phyloP scores from a whole-genome alignment of 2,113 vertebrate species.

The Dendrocopos noguchii region DNA sequence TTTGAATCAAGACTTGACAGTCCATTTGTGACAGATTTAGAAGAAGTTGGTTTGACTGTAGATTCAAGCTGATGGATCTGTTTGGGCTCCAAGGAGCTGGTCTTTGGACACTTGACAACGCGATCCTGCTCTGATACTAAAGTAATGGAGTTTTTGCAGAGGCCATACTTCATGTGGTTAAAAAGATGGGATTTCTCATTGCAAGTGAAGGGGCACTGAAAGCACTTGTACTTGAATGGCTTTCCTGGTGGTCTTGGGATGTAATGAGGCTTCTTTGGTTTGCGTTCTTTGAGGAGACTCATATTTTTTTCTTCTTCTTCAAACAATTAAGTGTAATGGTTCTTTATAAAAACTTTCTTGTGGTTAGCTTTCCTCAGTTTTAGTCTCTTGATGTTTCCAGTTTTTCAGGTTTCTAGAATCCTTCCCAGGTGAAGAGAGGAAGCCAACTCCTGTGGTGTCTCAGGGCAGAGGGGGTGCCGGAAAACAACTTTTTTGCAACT shows the following conservation, averaged over 20 bases:
- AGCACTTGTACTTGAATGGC: constrained; percentile 98
- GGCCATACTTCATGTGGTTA: constrained; percentile 98
- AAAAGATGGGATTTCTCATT: constrained; percentile 98
- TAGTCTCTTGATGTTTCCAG: constrained; percentile 23
- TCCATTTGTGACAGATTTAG: constrained; percentile 51
- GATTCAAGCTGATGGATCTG: constrained; percentile 63
- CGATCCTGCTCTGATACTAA: constrained; percentile 89
- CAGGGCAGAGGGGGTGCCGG: neutral
- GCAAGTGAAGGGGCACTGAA: constrained; percentile 98
- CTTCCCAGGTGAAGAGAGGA: constrained; percentile 19
- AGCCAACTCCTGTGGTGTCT: neutral
- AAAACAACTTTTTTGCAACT: neutral
- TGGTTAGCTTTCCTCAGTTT: neutral
- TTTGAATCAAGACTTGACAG: constrained; percentile 66
- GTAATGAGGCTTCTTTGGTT: constrained; percentile 97
- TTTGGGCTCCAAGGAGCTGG: constrained; percentile 65
- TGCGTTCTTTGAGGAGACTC: constrained; percentile 89
- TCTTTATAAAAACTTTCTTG: constrained; percentile 4
- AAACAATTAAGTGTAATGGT: constrained; percentile 12
- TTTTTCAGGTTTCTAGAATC: constrained; percentile 57
- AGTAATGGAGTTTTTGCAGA: constrained; percentile 97
- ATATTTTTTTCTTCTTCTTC: constrained; percentile 73
- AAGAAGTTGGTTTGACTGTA: constrained; percentile 45
- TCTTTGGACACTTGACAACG: constrained; percentile 72
- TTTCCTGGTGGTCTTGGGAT: constrained; percentile 96